Conservation (phyloP, 2,888 invertebrate species). For the Meiosimyza decipiens region DNA sequence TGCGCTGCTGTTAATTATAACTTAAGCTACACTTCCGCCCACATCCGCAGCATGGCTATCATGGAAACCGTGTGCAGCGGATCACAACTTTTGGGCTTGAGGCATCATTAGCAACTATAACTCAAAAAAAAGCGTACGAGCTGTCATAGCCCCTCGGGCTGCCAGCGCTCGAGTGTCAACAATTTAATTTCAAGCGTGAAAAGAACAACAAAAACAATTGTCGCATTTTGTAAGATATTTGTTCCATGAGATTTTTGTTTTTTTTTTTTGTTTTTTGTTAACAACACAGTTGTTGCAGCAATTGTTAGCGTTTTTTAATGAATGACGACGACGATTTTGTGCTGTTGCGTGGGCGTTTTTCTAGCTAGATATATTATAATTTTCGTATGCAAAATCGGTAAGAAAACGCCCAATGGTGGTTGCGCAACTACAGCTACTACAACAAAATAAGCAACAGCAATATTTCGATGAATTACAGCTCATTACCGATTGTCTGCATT, state of each 20-base stretch:
- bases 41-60: background rate
- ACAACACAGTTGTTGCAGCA: slow-evolving; percentile 8
- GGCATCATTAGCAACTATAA: slow-evolving; percentile 21
- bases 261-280: slow-evolving; percentile 12
- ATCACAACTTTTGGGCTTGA: background rate
- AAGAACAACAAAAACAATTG: slow-evolving; percentile 14
- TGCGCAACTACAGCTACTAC: background rate
- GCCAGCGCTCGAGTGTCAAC: background rate
- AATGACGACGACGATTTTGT: background rate
- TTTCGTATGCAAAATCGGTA: slow-evolving; percentile 20
- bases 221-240: background rate
- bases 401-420: slow-evolving; percentile 16
- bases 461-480: slow-evolving; percentile 19
- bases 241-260: background rate
- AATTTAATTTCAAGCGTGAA: background rate
- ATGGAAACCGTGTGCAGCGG: background rate
- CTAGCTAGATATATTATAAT: background rate
- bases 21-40: background rate
- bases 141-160: background rate
- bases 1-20: background rate
- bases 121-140: slow-evolving; percentile 7
- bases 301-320: background rate
- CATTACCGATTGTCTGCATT: slow-evolving; percentile 10
- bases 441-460: background rate
- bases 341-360: slow-evolving; percentile 10